Conservation (phyloP, 2,888 invertebrate species). For the Stenchaetothrips biformis region DNA sequence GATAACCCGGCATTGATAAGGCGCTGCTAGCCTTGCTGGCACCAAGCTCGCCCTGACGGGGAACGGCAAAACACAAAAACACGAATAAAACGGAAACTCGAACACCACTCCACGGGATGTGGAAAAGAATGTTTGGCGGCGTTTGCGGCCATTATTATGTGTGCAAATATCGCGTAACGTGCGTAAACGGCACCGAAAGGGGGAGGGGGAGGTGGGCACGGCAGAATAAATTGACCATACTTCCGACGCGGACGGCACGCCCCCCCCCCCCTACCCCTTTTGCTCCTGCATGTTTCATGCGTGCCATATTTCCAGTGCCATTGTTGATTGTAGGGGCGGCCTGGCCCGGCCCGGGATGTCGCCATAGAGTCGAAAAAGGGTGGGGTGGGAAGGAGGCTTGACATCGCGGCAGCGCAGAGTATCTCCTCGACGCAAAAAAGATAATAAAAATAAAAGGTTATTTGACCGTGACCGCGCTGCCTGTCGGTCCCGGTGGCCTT, state of each 20-base stretch:
- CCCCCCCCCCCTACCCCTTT: not conserved
- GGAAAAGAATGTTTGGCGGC: not conserved
- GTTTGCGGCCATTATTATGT: not conserved
- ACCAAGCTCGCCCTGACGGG: not conserved
- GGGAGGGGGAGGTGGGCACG: not conserved
- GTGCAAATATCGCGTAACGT: not conserved
- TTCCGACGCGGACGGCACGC: not conserved
- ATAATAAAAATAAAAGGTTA: no score
- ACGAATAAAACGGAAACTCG: not conserved
- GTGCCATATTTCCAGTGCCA: slow-evolving; percentile 16
- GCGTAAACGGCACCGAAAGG: not conserved
- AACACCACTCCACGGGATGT: not conserved
- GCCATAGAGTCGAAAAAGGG: no score
- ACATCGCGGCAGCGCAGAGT: no score
- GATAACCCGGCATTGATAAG: no score
- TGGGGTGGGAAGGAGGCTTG: no score
- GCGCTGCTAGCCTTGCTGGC: no score
- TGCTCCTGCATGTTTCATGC: slow-evolving; percentile 20
- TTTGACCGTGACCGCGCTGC: no score
- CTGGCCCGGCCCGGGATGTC: not conserved
- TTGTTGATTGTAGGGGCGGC: slow-evolving; percentile 8
- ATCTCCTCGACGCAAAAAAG: no score
- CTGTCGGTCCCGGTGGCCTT: no score
- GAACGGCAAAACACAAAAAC: not conserved
- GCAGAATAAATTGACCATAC: slow-evolving; percentile 17